Percentiles rank a stretch among this genome's conserved stretches.
Conservation (phyloP, 1,140 invertebrate species). For the Drosophila dunni region DNA sequence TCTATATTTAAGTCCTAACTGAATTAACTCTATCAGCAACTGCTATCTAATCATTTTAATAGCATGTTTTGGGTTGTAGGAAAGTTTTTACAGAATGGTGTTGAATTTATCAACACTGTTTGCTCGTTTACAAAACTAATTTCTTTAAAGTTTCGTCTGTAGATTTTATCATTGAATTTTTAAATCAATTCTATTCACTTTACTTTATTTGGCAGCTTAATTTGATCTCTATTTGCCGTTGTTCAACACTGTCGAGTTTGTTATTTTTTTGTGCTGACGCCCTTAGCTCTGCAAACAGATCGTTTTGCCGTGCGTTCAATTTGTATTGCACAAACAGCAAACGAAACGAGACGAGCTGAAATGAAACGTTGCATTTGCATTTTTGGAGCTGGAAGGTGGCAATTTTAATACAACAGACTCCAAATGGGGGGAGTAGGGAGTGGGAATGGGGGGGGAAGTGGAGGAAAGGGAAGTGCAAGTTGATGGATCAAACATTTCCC, state of each 20-base stretch:
- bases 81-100: neutral
- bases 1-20: neutral
- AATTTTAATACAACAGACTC: constrained; percentile 22
- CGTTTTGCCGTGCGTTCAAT: constrained; percentile 46
- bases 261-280: constrained; percentile 29
- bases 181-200: constrained; percentile 1
- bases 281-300: constrained; percentile 61
- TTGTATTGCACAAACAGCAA: constrained; percentile 63
- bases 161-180: neutral
- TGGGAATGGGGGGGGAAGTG: neutral
- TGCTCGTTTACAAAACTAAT: too few relatives aligned
- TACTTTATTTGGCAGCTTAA: constrained; percentile 3
- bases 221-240: constrained; percentile 26
- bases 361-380: constrained; percentile 49
- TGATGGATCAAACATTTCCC: constrained; percentile 4
- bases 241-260: neutral
- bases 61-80: neutral
- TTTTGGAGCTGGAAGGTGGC: constrained; percentile 35
- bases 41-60: neutral
- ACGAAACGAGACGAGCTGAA: constrained; percentile 45
- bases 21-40: neutral
- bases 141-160: too few relatives aligned
- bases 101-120: too few relatives aligned
- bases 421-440: neutral
- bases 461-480: neutral